Evolutionary conservation across 2,113 vertebrate genomes (phyloP), one percentile per base, ranked within the genome.

Genomic region (Triplophysa siluroides): DNA sequence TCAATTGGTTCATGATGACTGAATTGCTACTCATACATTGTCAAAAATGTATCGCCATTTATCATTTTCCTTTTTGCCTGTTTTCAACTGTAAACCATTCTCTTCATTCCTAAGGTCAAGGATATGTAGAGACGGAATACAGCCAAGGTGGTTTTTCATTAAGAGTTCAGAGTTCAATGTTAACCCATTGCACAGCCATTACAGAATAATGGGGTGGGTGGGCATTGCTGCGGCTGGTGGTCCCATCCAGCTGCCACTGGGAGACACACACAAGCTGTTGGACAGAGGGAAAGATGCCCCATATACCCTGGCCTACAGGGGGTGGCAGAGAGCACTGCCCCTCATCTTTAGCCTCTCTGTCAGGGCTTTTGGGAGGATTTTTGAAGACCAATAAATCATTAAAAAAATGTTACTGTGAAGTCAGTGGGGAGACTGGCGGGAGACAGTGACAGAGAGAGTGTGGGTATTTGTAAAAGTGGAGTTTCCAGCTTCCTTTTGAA

Each of bases 241-340:
- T 82, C 89, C 87, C 87, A 85, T 84, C 84, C 94, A 91, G 91
- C 93, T 89, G 91, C 90, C 92, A 90, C 89, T 74, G 91, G 92
- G 91, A 92, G 92, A 92, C 88, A 81, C 88, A 83, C 84, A 80
- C 89, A 92, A 89, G 91, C 92, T 92, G 93, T 90, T 85, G 83
- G 88, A 88, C 62, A 79, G 84, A 41, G 83, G 81, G 84, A 86
- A 84, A 81, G 88, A 90, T 87, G 81, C 85, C 88, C 89, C 88
- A 77, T 81, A 86, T 86, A 79, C 80, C 80, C 77, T 38, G 41
- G 73, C 76, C 82, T 71, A 78, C 78, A 76, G 78, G 84, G 83
- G 82, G 77, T 69, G 83, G 73, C 86, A 23, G 64, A 81, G 73
- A 56, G 83, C 86, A 38, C 86, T 85, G 70, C 85, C 90, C 91